Base-by-base conservation (phyloP, 1,140 invertebrate genomes). In the Aphaenogaster rudis region DNA sequence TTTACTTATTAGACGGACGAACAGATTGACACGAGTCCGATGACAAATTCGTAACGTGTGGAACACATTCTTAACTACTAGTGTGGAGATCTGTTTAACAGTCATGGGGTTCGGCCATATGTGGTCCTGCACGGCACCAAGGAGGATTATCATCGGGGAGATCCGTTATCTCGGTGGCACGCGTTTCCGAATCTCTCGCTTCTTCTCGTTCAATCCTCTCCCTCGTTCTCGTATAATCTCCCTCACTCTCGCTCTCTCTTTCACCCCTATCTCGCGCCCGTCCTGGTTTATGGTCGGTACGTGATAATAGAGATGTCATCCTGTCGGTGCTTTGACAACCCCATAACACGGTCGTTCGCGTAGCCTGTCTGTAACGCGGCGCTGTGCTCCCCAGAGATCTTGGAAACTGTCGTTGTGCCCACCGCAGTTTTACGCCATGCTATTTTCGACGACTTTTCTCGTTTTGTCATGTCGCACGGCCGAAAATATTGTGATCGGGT, bases 241-340 rank as follows among this genome's bases (percentile, higher is more conserved):
- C 33, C 17, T 57, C 15, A 13, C n/a, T 39, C 48, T 17, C 48
- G 0, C 28, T 72, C 67, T 50, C 66, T 57, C 59, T 39, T 11
- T 39, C 21, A 11, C 85, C 63, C 72, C 67, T 80, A 81, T 63
- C 67, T 85, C 61, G 69, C 61, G 67, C 74, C 79, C 52, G 45
- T 91, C 80, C 67, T 86, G 54, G 66, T 90, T 76, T 64, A 90
- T 86, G 87, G 88, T 76, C 85, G 79, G 78, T 71, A 81, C 86
- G 94, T 94, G 94, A 95, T 95, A 95, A 95, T 95, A 94, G 95
- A 95, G 92, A 95, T 95, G 95, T 95, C 94, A 95, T 94, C 94
- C 93, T 94, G 94, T 95, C 94, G 89, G 81, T 86, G 86, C 91
- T 95, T 95, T 95, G 95, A 95, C 95, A 94, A 95, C 91, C 92